Percentiles rank a stretch among this genome's conserved stretches.
Evolutionary conservation across 1,140 invertebrate species (phyloP).

Genomic region (Saccostrea echinata): DNA sequence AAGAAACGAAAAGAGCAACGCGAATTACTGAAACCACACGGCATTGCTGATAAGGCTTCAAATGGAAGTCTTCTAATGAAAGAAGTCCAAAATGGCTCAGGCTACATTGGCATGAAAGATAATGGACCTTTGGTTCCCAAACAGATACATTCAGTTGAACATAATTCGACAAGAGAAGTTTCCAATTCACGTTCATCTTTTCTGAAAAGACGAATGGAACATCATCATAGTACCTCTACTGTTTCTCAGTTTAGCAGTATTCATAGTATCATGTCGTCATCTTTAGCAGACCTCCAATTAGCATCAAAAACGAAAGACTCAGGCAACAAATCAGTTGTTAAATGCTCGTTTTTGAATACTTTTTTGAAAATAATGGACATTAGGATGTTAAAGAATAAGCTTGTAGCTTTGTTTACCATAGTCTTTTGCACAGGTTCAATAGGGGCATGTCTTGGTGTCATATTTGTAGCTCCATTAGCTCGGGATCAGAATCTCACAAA

Average conservation of each 20-base stretch:
- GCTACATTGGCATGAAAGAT: neutral
- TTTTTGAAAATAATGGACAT: slow-evolving; percentile 35
- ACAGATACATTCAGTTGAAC: neutral
- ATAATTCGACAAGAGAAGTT: neutral
- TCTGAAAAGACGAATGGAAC: neutral
- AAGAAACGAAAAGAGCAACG: neutral
- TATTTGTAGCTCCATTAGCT: slow-evolving; percentile 49
- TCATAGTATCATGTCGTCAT: neutral
- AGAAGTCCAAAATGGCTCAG: neutral
- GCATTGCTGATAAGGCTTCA: neutral
- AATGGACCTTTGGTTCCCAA: neutral
- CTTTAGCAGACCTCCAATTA: neutral
- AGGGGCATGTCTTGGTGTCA: neutral
- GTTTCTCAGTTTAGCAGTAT: neutral
- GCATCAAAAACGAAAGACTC: neutral
- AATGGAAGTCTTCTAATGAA: neutral
- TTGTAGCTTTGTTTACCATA: neutral
- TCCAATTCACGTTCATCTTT: neutral
- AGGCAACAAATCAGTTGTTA: neutral
- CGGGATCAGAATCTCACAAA: slow-evolving; percentile 31
- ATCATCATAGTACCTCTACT: neutral
- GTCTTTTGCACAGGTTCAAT: slow-evolving; percentile 8
- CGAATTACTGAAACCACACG: neutral
- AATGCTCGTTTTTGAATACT: neutral
- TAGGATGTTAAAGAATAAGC: slow-evolving; percentile 34